phyloP scores from a whole-genome alignment of 2,888 invertebrate species.

The Monoplex corrugatus region DNA sequence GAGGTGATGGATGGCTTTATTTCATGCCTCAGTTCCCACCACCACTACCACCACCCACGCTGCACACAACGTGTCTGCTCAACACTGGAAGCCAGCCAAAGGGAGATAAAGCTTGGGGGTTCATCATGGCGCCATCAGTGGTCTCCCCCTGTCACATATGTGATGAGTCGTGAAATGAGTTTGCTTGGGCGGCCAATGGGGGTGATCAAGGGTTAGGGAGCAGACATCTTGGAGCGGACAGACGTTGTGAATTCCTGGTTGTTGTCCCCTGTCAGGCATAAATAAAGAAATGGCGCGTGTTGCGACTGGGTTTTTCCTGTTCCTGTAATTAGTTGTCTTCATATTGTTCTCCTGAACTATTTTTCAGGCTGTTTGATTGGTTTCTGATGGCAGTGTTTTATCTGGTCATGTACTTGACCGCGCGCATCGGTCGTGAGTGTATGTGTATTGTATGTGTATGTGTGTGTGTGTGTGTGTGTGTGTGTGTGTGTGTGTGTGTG shows the following conservation, averaged over 20 bases:
- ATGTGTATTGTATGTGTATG: too few species aligned
- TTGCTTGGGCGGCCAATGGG: conserved; percentile 43
- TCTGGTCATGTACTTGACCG: too few species aligned
- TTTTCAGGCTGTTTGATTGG: too few species aligned
- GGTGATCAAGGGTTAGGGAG: background rate
- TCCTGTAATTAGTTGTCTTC: too few species aligned
- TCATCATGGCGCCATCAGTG: conserved; percentile 43
- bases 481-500: too few species aligned
- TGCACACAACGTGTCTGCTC: background rate
- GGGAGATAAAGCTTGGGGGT: conserved; percentile 44
- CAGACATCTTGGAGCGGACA: background rate
- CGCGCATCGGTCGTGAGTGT: too few species aligned
- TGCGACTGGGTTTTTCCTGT: too few species aligned
- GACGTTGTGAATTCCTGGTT: background rate
- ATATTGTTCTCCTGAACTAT: too few species aligned
- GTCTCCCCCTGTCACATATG: conserved; percentile 35
- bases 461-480: too few species aligned
- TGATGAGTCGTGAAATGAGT: conserved; percentile 49
- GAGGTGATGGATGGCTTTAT: conserved; percentile 49
- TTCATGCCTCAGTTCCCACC: conserved; percentile 45
- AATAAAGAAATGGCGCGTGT: too few species aligned
- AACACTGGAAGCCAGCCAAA: conserved; percentile 42
- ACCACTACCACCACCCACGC: too few species aligned
- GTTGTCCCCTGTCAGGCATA: background rate
- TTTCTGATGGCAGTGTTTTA: too few species aligned